Evolutionary conservation across 2,797 vertebrate species (phyloP).

Genomic region (Gymnodraco acuticeps): DNA sequence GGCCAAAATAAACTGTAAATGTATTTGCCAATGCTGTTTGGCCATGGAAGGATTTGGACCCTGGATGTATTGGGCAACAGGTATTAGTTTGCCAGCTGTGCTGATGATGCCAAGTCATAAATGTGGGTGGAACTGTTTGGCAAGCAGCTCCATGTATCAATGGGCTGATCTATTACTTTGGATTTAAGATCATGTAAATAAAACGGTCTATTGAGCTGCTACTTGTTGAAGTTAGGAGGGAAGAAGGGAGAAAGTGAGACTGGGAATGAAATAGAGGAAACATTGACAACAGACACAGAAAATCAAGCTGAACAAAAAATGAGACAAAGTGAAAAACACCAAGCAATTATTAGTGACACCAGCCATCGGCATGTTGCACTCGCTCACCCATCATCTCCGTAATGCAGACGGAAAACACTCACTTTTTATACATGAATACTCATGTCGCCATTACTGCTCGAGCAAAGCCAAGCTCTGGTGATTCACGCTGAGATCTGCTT

Average conservation of each 20-base stretch:
- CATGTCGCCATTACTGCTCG: slow-evolving; percentile 37
- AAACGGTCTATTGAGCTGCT: slow-evolving; percentile 53
- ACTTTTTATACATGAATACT: slow-evolving; percentile 53
- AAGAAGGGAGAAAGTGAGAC: slow-evolving; percentile 3
- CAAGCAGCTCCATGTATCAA: slow-evolving; percentile 49
- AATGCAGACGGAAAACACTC: slow-evolving; percentile 22
- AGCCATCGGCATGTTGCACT: slow-evolving; percentile 7
- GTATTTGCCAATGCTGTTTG: slow-evolving; percentile 42
- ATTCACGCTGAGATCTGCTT: slow-evolving; percentile 44
- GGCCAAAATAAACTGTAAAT: slow-evolving; percentile 45
- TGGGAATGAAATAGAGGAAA: neutral
- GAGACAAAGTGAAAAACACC: slow-evolving; percentile 11
- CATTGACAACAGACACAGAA: slow-evolving; percentile 8
- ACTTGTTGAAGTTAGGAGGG: slow-evolving; percentile 7
- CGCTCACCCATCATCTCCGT: slow-evolving; percentile 1
- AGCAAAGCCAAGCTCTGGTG: slow-evolving; percentile 43
- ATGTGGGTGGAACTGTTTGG: slow-evolving; percentile 61
- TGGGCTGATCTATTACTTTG: slow-evolving; percentile 47
- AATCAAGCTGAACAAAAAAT: slow-evolving; percentile 21
- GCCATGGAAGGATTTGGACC: slow-evolving; percentile 47
- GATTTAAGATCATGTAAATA: slow-evolving; percentile 68
- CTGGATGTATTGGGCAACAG: slow-evolving; percentile 42
- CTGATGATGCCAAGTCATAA: slow-evolving; percentile 63
- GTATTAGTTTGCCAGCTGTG: slow-evolving; percentile 48
- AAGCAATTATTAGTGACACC: slow-evolving; percentile 22